A percentile compares a stretch with the other conserved stretches of the same genome.
Evolutionary conservation across 2,113 vertebrate genomes (phyloP).

Genomic region (Turdus rufiventris): DNA sequence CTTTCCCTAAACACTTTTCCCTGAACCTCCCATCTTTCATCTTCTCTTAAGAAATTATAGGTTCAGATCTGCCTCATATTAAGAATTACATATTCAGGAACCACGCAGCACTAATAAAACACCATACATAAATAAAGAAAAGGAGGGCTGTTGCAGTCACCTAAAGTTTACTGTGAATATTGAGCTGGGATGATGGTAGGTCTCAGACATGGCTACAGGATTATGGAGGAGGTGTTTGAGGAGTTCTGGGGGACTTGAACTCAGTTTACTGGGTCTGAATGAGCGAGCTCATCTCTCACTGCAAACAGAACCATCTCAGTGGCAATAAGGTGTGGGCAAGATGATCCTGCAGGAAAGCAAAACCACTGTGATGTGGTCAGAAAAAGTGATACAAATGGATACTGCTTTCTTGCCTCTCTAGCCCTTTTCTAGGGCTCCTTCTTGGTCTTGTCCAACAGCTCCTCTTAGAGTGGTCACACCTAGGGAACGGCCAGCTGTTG

Average conservation of each 20-base stretch:
- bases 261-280: background rate
- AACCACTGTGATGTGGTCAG: background rate
- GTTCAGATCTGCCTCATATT: background rate
- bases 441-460: background rate
- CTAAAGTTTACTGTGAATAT: background rate
- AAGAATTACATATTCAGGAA: background rate
- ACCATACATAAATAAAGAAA: background rate
- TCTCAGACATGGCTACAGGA: background rate
- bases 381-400: background rate
- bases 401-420: background rate
- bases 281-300: rapidly evolving
- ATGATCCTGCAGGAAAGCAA: background rate
- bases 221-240: background rate
- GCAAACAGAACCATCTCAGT: background rate
- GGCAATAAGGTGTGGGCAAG: background rate
- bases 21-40: background rate
- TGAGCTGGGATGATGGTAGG: background rate
- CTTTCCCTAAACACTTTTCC: background rate
- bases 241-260: background rate
- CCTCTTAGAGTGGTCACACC: background rate
- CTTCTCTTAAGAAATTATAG: background rate
- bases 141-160: background rate
- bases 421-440: background rate
- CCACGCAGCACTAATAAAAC: background rate
- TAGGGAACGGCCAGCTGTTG: background rate